These are phyloP conservation scores for Phalloptychus januarius DNA, from an alignment of 2,797 vertebrate genomes.

Conservation along the genomic window DNA sequence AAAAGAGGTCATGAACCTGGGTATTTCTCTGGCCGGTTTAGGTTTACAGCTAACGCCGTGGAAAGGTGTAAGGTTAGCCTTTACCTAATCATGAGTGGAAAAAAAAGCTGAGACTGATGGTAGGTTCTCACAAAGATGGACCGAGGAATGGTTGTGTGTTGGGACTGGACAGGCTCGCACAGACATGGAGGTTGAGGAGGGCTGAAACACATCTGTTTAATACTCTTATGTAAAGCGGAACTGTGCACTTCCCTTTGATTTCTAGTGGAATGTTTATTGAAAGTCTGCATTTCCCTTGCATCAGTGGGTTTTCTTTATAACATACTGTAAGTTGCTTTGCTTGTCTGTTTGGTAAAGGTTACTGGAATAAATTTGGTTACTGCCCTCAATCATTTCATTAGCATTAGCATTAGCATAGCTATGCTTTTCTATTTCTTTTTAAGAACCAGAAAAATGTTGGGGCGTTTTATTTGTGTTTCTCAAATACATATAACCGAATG, in stretches of 20 bases:
- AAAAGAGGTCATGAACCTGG: conserved; percentile 2
- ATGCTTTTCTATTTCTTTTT: background rate
- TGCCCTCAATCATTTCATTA: background rate
- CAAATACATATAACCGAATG: background rate
- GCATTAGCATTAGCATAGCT: background rate
- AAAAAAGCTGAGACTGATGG: background rate
- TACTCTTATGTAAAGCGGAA: conserved; percentile 80
- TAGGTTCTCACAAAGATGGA: conserved; percentile 8
- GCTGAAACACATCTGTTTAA: conserved; percentile 79
- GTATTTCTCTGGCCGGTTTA: background rate
- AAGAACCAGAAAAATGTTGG: background rate
- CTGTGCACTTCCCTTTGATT: conserved; percentile 68
- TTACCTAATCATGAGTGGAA: background rate
- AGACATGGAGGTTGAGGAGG: conserved; percentile 32
- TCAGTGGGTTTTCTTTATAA: conserved; percentile 5
- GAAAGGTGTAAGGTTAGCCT: background rate
- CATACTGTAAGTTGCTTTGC: background rate
- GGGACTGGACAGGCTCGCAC: conserved; percentile 56
- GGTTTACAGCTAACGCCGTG: background rate
- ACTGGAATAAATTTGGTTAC: background rate
- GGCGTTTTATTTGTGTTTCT: background rate
- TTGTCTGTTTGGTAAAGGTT: background rate
- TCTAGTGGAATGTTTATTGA: conserved; percentile 67
- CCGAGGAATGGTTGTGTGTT: conserved; percentile 22
- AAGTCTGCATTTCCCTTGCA: conserved; percentile 65